Evolutionary conservation across 2,113 vertebrate genomes (phyloP).

Genomic region (Fulica atra): DNA sequence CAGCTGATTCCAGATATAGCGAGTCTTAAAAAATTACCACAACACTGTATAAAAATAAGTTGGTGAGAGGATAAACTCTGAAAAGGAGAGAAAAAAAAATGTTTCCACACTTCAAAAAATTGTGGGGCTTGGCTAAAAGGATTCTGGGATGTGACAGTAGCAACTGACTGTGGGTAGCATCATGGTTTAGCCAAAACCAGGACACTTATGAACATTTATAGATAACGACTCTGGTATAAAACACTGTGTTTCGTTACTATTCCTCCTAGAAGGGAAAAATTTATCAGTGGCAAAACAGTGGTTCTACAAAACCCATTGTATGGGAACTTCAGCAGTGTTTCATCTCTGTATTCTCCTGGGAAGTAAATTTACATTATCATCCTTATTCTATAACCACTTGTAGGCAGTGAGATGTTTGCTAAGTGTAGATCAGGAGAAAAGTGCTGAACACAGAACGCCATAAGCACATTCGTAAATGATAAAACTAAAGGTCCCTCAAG

Average conservation of each 20-base stretch:
- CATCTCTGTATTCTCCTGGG: background rate
- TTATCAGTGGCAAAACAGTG: background rate
- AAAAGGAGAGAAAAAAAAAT: background rate
- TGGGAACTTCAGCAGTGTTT: background rate
- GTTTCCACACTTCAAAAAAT: background rate
- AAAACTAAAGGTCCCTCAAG: background rate
- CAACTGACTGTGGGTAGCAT: background rate
- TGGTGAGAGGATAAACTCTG: background rate
- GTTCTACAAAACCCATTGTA: background rate
- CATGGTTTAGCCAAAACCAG: too few relatives aligned
- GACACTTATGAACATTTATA: background rate
- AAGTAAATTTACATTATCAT: background rate
- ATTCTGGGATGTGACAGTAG: background rate
- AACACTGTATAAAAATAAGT: slow-evolving; percentile 8
- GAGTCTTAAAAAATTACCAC: slow-evolving; percentile 31
- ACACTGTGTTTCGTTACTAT: background rate
- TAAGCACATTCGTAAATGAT: background rate
- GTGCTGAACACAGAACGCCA: background rate
- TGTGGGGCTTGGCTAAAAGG: background rate
- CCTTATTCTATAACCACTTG: background rate
- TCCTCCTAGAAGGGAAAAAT: background rate
- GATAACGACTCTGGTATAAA: background rate
- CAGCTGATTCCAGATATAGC: slow-evolving; percentile 17
- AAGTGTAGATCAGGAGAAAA: background rate
- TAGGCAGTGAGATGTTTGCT: background rate